Evolutionary conservation across 2,113 vertebrate species (phyloP), one percentile per base, ranked within the genome.

Genomic region (Erythrocercus mccallii): DNA sequence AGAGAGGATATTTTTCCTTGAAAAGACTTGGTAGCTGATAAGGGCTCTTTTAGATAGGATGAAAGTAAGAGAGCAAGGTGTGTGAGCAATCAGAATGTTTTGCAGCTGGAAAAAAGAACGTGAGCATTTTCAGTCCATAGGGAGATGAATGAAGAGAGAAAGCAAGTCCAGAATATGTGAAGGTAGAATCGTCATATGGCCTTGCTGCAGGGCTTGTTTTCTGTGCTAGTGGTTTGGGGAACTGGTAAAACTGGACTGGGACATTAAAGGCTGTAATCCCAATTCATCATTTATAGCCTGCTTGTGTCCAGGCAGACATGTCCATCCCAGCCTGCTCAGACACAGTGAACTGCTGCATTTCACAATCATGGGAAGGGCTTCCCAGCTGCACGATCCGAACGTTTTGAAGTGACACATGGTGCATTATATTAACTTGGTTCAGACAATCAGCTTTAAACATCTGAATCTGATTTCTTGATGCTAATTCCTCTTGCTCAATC

Each of bases 391-490:
- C 2, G 2, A 92, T 91, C 90, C 23, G 12, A 91, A 73, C 16
- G n/a, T 97, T 97, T 97, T 97, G 95, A 96, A 97, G 94, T 90
- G 93, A 91, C 92, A 97, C 92, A 92, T 96, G 90, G 96, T 91
- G 94, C 94, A 80, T 96, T 94, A 89, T 95, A 90, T 92, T 96
- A 88, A 92, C 92, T 92, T 38, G 31, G 68, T 96, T 94, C 85
- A 96, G 95, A 93, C 90, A 94, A 93, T 90, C 93, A 68, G 88
- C 60, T 95, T 94, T 81, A 76, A 96, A 96, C 95, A 97, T 97
- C 96, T 97, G 95, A 97, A 86, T 96, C 93, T 94, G 85, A 95
- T 97, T 97, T 96, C 92, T 96, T 79, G 80, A 95, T 90, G 94
- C 91, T 96, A 94, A 96, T 96, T 97, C 92, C 53, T 96, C 95